phyloP scores from a whole-genome alignment of 2,113 vertebrate genomes.

The Lagopus muta region DNA sequence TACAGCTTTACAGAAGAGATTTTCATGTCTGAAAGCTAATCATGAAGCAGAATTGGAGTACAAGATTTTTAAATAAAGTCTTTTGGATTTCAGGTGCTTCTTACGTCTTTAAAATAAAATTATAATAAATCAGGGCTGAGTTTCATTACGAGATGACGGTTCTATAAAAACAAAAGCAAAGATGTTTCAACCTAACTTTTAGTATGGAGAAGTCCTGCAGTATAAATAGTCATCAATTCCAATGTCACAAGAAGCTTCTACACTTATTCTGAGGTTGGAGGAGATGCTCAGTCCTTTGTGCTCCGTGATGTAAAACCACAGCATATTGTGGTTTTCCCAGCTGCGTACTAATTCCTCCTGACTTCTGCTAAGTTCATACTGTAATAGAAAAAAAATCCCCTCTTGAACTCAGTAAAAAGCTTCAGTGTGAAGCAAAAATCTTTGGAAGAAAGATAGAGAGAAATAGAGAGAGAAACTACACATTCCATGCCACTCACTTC shows the following conservation, averaged over 20 bases:
- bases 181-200: not conserved
- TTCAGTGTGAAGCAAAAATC: not conserved
- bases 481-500: not conserved
- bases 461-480: not conserved
- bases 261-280: rapidly evolving
- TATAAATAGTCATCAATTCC: not conserved
- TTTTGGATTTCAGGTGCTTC: not conserved
- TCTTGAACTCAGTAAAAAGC: not conserved
- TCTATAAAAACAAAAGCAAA: not conserved
- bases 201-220: not conserved
- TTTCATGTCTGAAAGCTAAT: not conserved
- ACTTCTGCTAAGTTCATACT: not conserved
- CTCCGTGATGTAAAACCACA: not conserved
- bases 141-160: not conserved
- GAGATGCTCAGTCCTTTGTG: not conserved
- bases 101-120: not conserved
- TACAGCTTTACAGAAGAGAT: not conserved
- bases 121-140: not conserved
- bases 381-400: not conserved
- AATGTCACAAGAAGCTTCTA: not conserved
- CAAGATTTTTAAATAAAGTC: not conserved
- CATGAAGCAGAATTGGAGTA: not conserved
- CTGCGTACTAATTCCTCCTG: not conserved
- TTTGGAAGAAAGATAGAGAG: not conserved
- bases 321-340: not conserved